A percentile compares a stretch with the other conserved stretches of the same genome.
Conservation (phyloP, 2,113 vertebrate genomes). For the Galbula dea region DNA sequence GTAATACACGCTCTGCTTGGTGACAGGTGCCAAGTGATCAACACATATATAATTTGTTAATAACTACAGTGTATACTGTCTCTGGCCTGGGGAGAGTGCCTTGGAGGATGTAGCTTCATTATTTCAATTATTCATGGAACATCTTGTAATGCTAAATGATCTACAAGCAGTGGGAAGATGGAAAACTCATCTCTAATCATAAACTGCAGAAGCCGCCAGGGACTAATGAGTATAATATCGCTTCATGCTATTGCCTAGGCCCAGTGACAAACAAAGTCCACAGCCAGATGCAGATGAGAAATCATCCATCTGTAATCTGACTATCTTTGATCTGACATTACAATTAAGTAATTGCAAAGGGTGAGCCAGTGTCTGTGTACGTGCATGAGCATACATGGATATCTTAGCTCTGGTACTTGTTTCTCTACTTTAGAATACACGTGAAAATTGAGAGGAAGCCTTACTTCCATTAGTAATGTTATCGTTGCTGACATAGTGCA, state of each 20-base stretch:
- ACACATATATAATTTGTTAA: background rate
- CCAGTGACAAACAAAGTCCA: constrained; percentile 22
- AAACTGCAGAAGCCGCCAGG: background rate
- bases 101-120: constrained; percentile 15
- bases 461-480: background rate
- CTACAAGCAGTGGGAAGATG: constrained; percentile 10
- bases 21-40: background rate
- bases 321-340: background rate
- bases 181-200: constrained; percentile 32
- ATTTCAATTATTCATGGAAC: constrained; percentile 55
- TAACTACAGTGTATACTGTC: background rate
- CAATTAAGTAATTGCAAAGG: background rate
- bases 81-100: constrained; percentile 9
- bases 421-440: background rate
- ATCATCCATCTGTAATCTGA: background rate
- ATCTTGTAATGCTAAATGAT: constrained; percentile 49
- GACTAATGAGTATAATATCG: background rate
- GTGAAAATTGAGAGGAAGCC: background rate
- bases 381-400: background rate
- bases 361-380: background rate
- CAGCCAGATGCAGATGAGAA: constrained; percentile 6
- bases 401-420: background rate
- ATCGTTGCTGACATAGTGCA: background rate
- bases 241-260: background rate
- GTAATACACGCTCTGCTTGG: background rate